Percentiles rank a stretch among this genome's conserved stretches.
These are phyloP conservation scores for Oryzias celebensis DNA, from an alignment of 2,113 vertebrate species.

Conservation along the genomic window DNA sequence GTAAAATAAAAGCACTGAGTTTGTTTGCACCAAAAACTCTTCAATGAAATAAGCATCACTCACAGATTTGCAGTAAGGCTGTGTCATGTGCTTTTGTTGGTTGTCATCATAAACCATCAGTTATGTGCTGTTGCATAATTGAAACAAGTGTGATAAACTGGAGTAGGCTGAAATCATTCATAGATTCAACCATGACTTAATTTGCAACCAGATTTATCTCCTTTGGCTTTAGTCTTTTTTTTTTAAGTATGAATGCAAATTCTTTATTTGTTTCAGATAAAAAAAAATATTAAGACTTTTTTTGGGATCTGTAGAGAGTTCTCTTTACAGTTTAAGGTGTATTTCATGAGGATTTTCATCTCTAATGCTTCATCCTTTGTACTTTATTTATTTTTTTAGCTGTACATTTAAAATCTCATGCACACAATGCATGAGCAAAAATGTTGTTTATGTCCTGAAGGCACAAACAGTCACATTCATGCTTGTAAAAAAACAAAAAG, in stretches of 20 bases:
- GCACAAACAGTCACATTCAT: constrained; percentile 21
- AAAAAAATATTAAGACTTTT: not conserved
- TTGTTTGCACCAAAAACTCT: not conserved
- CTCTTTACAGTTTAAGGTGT: not conserved
- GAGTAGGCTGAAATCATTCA: not conserved
- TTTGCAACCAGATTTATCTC: not conserved
- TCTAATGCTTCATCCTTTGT: constrained; percentile 12
- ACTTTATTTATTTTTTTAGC: constrained; percentile 6
- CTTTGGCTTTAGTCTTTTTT: no score
- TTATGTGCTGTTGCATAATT: not conserved
- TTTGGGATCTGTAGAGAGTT: not conserved
- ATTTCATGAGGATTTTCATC: constrained; percentile 15
- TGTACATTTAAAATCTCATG: not conserved
- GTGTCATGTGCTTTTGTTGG: not conserved
- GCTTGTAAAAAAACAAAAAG: constrained; percentile 19
- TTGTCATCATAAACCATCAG: not conserved
- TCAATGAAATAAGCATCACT: constrained; percentile 13
- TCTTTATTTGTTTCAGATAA: not conserved
- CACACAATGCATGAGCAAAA: constrained; percentile 29
- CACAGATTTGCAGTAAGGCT: constrained; percentile 3
- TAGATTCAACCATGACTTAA: not conserved
- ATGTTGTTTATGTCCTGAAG: constrained; percentile 14
- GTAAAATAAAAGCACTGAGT: not conserved
- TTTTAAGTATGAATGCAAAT: not conserved
- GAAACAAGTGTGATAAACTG: not conserved